Base-by-base conservation (phyloP, 1,140 invertebrate species). In the Thaumetopoea pityocampa region DNA sequence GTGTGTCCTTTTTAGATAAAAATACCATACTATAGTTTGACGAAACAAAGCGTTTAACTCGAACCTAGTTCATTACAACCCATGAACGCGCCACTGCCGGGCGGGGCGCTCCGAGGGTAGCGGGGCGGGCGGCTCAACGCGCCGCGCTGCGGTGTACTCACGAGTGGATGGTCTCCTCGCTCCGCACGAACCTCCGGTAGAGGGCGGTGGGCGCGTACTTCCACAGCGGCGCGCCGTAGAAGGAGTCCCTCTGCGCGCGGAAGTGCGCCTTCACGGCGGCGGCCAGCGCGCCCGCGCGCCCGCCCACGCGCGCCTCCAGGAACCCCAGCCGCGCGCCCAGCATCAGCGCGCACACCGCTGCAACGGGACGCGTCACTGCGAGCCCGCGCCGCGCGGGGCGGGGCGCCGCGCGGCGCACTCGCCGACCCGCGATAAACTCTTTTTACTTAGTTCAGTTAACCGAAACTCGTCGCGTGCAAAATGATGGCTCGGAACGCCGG, bases 191-290 rank as follows among this genome's bases (percentile, higher is more conserved):
- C 4, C 90, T 88, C 20, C 84, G 88, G 66, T 95, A 96, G 0
- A 92, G 87, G 12, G 86, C 76, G 0, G 93, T 94, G 1, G 91
- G 89, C 16, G 92, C 88, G 35, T 92, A 87, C 74, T 96, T 96
- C 94, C 94, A 96, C 16, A 94, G 73, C 0, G 93, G 93, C 12
- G 94, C 85, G 0, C 93, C 93, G 69, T 93, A 96, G 77, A 92
- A 93, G 8, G 92, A 92, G 57, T 94, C 93, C 28, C 93, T 86
- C 40, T 91, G 91, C 0, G 92, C 91, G 19, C 89, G 86, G 64
- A 95, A 94, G 51, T 94, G 89, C 22, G 90, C 84, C 59, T 92
- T 91, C 3, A 94, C 90, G 1, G 92, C 91, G 22, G 88, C 74
- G 7, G 91, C 90, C 27, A 95, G 73, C 41, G 87, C 85, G 12